Conservation (phyloP, 2,888 invertebrate genomes). For the Caenorhabditis wallacei region DNA sequence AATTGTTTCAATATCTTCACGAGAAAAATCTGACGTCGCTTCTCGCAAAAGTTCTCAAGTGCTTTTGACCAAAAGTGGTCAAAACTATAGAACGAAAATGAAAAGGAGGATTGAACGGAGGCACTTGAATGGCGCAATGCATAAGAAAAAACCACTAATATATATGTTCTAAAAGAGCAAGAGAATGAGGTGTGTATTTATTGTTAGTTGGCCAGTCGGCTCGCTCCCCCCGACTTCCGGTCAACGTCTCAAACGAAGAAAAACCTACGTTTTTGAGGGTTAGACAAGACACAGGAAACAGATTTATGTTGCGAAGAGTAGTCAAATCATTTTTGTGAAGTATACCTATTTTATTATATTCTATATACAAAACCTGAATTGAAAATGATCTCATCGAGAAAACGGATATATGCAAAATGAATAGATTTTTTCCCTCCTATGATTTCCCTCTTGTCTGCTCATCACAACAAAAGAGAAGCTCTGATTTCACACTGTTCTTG, state of each 20-base stretch:
- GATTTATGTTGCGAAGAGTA: conserved; percentile 42
- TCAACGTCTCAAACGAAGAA: conserved; percentile 27
- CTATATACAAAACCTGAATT: background rate
- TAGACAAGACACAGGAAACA: conserved; percentile 21
- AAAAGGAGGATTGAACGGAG: conserved; percentile 21
- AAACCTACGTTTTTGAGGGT: conserved; percentile 36
- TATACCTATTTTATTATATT: background rate
- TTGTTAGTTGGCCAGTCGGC: conserved; percentile 50
- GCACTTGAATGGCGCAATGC: conserved; percentile 54
- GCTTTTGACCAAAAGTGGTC: conserved; percentile 58
- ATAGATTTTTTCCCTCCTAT: background rate
- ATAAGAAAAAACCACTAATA: conserved; percentile 53
- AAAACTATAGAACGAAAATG: conserved; percentile 18
- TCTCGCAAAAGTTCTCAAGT: conserved; percentile 14
- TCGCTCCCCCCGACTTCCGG: conserved; percentile 57
- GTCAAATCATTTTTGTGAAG: conserved; percentile 27
- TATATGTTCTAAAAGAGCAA: conserved; percentile 54
- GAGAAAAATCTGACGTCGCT: conserved; percentile 43
- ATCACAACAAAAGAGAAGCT: conserved; percentile 38
- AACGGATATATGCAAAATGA: background rate
- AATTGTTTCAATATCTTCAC: conserved; percentile 35
- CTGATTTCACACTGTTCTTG: conserved; percentile 52
- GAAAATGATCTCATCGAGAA: conserved; percentile 7
- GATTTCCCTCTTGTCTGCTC: background rate
- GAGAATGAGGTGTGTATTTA: conserved; percentile 14